Evolutionary conservation across 1,140 invertebrate species (phyloP), one percentile per base, ranked within the genome.

Genomic region (Neodiprion fabricii): DNA sequence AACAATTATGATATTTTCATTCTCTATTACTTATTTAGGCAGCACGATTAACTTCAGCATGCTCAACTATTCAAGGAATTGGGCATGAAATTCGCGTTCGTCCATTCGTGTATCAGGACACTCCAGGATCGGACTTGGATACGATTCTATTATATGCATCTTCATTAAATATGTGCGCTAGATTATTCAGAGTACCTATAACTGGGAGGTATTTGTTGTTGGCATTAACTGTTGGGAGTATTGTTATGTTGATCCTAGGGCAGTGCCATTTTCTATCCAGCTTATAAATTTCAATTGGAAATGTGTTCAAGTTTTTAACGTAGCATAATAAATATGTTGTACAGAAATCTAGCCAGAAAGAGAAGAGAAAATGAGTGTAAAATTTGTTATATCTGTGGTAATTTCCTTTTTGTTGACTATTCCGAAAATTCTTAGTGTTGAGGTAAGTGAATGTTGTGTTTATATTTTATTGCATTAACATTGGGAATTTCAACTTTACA

Each of bases 101-200:
- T 40, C 94, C 94, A 2, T 95, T 94, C 82, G 92, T 94, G 2
- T 94, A 95, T 88, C 93, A 94, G 85, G 91, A 92, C 77, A 94
- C 93, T 47, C 90, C 94, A 1, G 90, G 91, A 66, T 90, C 92
- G 79, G 94, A 95, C 87, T 88, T 96, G 67, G 92, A 94, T 80
- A 92, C 94, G 1, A 91, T 95, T 76, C 88, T 96, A n/a, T 85
- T 95, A 48, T 96, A 93, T 82, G 92, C 94, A 3, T 93, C 93
- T 7, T 93, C 92, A 7, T 88, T 96, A 73, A 91, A 91, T 79
- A 92, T 96, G 84, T 91, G 91, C 74, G 94, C 94, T 2, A 92
- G 92, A 84, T 85, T 96, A 1, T 94, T 94, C 81, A 89, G 91
- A 84, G 90, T 93, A 76, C 93, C 94, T 47, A 91, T 95, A 72